Base-by-base conservation (phyloP, 2,888 invertebrate species). In the Acleris literana region DNA sequence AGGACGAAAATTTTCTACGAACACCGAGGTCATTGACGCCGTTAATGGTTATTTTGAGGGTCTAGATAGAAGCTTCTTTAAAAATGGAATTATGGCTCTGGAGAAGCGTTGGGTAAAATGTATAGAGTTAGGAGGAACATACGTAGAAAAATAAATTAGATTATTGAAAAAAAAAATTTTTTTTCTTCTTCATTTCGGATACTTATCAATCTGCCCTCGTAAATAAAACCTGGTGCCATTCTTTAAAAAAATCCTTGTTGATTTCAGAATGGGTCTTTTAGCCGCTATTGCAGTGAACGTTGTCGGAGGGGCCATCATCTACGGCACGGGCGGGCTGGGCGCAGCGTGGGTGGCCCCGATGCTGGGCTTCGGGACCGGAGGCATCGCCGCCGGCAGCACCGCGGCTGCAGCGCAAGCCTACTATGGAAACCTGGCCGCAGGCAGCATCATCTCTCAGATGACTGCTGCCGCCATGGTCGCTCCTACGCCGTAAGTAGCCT, bases 371-470 rank as follows among this genome's bases (percentile, higher is more conserved):
- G 76, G 87, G 9, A 63, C 70, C 13, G 77, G 72, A 0, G 90
- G 90, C 39, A 85, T 90, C 3, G 81, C 74, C 0, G 88, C 86
- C 1, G 85, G 87, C 0, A 81, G 76, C 54, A 70, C 81, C 0
- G 90, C 88, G 0, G 90, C 90, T 0, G 83, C 83, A 0, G 90
- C 90, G 0, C 89, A 89, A 63, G 76, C 90, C 0, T 90, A 81
- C 61, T 84, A 81, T 44, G 89, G 90, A 16, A 90, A 89, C 65
- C 39, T 90, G 13, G 87, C 63, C 0, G 88, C 87, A 0, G 90
- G 90, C 0, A 85, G 86, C 69, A 77, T 90, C 16, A 77, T 90
- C 3, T 84, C 89, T 0, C 68, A 86, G 71, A 49, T 90, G 53
- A 88, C 88, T 2, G 79, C 90, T 0, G 79, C 78, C 0, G 90